These are phyloP conservation scores for Pseudopipra pipra DNA, from an alignment of 2,113 vertebrate species.

Conservation along the genomic window DNA sequence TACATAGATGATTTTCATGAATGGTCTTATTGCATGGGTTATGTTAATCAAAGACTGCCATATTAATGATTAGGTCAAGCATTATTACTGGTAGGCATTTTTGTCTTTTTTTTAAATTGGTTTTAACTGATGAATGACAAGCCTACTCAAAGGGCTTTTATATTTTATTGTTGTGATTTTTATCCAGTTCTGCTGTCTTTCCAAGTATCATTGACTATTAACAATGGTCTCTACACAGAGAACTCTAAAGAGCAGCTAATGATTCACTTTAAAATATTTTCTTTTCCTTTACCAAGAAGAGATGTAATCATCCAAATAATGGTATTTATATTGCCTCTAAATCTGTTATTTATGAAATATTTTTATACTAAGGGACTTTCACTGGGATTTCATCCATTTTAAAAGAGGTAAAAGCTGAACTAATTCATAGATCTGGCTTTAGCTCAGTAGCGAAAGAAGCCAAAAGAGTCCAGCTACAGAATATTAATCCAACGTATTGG, in stretches of 20 bases:
- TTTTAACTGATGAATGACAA: constrained; percentile 10
- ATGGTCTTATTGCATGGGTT: background rate
- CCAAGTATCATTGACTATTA: constrained; percentile 25
- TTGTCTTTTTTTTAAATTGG: background rate
- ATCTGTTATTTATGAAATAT: constrained; percentile 42
- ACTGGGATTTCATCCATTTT: constrained; percentile 10
- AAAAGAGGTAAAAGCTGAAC: constrained; percentile 27
- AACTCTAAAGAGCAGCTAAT: background rate
- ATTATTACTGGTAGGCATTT: background rate
- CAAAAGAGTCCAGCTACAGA: constrained; percentile 31
- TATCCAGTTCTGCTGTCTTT: background rate
- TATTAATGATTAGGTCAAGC: background rate
- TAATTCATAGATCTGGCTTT: constrained; percentile 55
- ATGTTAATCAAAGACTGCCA: background rate
- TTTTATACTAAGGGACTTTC: constrained; percentile 11
- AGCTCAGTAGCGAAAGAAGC: constrained; percentile 14
- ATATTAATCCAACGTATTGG: background rate
- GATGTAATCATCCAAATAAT: constrained; percentile 46
- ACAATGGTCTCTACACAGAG: background rate
- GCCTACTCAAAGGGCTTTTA: background rate
- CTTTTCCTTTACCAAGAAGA: constrained; percentile 40
- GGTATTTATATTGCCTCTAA: constrained; percentile 47
- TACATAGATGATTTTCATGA: background rate
- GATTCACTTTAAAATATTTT: constrained; percentile 26
- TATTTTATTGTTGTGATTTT: background rate